A percentile compares a stretch with the other conserved stretches of the same genome.
phyloP scores from a whole-genome alignment of 2,888 invertebrate species.

The Dryadula phaetusa region DNA sequence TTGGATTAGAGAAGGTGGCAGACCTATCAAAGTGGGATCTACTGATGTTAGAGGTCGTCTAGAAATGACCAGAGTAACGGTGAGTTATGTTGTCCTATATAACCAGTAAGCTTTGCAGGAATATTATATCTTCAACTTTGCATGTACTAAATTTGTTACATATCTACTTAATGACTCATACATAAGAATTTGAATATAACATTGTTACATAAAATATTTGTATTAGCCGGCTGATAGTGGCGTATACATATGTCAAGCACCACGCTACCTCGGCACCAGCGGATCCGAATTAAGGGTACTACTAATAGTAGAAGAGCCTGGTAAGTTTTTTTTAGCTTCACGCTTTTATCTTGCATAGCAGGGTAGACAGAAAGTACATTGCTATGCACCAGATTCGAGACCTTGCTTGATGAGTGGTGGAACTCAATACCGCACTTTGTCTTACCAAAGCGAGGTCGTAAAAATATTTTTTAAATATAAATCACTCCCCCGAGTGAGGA shows the following conservation, averaged over 20 bases:
- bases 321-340: background rate
- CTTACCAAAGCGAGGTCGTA: too few species aligned
- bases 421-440: too few species aligned
- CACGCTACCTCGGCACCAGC: constrained; percentile 86
- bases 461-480: too few species aligned
- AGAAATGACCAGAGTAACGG: constrained; percentile 92
- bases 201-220: background rate
- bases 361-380: too few species aligned
- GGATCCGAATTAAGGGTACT: constrained; percentile 88
- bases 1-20: constrained; percentile 89
- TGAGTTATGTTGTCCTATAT: constrained; percentile 55
- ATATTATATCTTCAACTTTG: too few species aligned
- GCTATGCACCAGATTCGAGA: too few species aligned
- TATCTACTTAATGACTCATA: too few species aligned
- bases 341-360: too few species aligned
- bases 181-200: constrained; percentile 21
- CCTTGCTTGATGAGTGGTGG: too few species aligned
- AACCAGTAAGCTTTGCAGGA: too few species aligned
- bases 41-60: constrained; percentile 90
- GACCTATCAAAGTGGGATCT: constrained; percentile 90
- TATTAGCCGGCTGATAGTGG: constrained; percentile 89
- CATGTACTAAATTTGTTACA: too few species aligned
- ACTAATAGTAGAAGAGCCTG: constrained; percentile 86
- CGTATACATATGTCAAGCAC: constrained; percentile 92
- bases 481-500: too few species aligned